These are phyloP conservation scores for Cynocephalus volans DNA, from an alignment of 2,113 vertebrate genomes.

Conservation along the genomic window DNA sequence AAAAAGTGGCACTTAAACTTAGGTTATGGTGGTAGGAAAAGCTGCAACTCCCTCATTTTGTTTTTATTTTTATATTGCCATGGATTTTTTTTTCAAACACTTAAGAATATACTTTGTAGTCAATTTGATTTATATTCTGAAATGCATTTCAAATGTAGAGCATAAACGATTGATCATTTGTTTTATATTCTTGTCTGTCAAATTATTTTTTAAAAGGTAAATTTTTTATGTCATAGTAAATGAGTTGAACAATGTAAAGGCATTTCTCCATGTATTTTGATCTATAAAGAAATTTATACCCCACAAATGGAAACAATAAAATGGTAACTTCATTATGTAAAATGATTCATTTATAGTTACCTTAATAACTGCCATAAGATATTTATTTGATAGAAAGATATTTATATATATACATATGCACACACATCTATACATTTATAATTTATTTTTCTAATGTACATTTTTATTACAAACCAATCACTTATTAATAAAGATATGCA, in stretches of 20 bases:
- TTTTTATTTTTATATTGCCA: slow-evolving; percentile 41
- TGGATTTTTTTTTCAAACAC: slow-evolving; percentile 34
- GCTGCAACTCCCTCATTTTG: background rate
- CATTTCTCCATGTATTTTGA: background rate
- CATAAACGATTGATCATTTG: background rate
- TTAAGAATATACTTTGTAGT: background rate
- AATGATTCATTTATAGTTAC: background rate
- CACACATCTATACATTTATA: background rate
- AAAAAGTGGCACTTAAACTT: background rate
- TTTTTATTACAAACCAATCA: background rate
- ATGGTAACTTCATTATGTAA: background rate
- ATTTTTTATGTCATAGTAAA: background rate
- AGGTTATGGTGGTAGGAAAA: background rate
- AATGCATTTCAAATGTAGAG: background rate
- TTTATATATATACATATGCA: background rate
- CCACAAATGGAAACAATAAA: slow-evolving; percentile 15
- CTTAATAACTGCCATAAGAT: background rate
- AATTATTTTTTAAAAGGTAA: slow-evolving; percentile 45
- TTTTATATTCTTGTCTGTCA: background rate
- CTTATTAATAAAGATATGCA: fast-evolving
- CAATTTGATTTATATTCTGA: slow-evolving; percentile 20
- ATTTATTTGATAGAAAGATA: slow-evolving; percentile 26
- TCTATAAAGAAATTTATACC: background rate
- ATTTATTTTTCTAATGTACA: slow-evolving; percentile 10
- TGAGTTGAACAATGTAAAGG: background rate